phyloP scores from a whole-genome alignment of 2,888 invertebrate species.

The Euphydryas editha region DNA sequence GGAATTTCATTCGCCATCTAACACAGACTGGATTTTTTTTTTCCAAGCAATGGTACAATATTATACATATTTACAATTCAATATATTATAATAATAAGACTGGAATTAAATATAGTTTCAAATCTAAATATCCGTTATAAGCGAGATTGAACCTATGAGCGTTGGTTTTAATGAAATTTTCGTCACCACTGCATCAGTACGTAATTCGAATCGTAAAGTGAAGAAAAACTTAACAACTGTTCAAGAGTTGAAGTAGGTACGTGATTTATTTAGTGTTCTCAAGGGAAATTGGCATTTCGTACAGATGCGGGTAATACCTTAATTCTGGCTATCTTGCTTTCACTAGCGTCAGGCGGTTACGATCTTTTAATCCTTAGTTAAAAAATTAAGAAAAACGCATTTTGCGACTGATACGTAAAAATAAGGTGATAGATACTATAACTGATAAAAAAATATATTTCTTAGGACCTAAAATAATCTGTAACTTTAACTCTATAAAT shows the following conservation, averaged over 20 bases:
- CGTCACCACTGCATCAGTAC: too few relatives aligned
- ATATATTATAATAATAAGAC: too few relatives aligned
- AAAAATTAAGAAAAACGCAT: constrained; percentile 30
- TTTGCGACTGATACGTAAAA: too few relatives aligned
- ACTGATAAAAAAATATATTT: neutral
- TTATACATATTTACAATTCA: too few relatives aligned
- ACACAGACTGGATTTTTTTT: too few relatives aligned
- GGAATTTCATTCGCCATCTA: too few relatives aligned
- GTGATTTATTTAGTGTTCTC: constrained; percentile 76
- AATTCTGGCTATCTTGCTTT: constrained; percentile 75
- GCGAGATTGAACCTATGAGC: too few relatives aligned
- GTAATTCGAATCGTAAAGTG: constrained; percentile 8
- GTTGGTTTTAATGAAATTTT: too few relatives aligned
- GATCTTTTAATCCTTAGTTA: constrained; percentile 32
- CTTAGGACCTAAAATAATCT: neutral
- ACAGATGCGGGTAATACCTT: constrained; percentile 73
- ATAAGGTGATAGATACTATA: too few relatives aligned
- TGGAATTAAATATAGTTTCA: too few relatives aligned
- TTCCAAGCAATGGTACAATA: too few relatives aligned
- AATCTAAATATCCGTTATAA: too few relatives aligned
- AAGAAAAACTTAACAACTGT: constrained; percentile 35
- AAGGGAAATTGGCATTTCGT: constrained; percentile 71
- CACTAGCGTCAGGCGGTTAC: constrained; percentile 57
- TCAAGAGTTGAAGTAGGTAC: constrained; percentile 68
- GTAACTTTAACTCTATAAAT: neutral